Evolutionary conservation across 1,140 invertebrate genomes (phyloP), one percentile per base, ranked within the genome.

Genomic region (Sinonovacula constricta): DNA sequence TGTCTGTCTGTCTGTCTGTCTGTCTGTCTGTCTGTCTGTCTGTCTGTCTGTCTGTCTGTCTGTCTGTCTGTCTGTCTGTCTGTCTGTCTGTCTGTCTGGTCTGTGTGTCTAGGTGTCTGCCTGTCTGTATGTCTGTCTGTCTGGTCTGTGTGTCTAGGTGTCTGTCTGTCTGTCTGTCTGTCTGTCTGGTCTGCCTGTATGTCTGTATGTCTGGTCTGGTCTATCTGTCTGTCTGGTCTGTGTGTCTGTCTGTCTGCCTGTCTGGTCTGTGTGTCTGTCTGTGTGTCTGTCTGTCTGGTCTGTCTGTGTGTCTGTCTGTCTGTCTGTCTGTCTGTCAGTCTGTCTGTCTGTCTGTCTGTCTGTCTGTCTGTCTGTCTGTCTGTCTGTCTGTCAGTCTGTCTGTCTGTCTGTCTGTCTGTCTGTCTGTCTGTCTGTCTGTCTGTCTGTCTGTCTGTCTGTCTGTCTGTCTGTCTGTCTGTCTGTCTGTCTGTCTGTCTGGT

Each of bases 401-500:
- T 66, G 76, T 67, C 72, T 79, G 26, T 56, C 60, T 54, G 18
- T 78, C 54, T 65, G 70, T 76, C 72, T 67, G 10, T 67, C 72
- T 67, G 12, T 56, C 60, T 69, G 24, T 67, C 34, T 69, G 28
- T 79, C 75, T 76, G 18, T 66, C 59, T 68, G 18, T 79, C 56
- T 79, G n/a, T 76, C 68, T 77, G 31, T 77, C 71, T 77, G n/a
- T 78, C 75, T 78, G 70, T 78, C 75, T 78, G 74, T 79, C 72
- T 79, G 56, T 65, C 77, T 79, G 77, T 57, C 77, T 79, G 77
- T 74, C 77, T 79, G 77, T 74, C 77, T 79, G 77, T 57, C 77
- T 79, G 77, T 57, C 77, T 79, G 77, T 74, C 77, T 79, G 77
- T 74, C 77, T 79, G 77, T 59, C n/a, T n/a, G n/a, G n/a, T n/a